Evolutionary conservation across 2,113 vertebrate species (phyloP), one percentile per base, ranked within the genome.

Genomic region (Prolemur simus): DNA sequence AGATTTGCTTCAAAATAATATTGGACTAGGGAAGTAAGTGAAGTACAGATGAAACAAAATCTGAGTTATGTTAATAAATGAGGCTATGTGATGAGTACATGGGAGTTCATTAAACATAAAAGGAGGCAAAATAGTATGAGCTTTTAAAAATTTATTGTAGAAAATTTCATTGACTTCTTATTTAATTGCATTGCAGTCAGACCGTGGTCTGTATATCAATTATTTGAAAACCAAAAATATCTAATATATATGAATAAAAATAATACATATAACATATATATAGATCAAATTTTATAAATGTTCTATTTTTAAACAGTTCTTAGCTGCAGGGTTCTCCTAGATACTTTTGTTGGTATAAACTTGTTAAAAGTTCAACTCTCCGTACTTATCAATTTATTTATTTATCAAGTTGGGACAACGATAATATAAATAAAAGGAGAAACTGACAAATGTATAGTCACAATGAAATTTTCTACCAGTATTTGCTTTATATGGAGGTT

Each of bases 41-140:
- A 37, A 56, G 58, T 73, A 49, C 15, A 89, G 78, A 83, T 93
- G 90, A 89, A 93, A 91, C 34, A 73, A 92, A 96, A 91, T 68
- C 56, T 90, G 89, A 93, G 66, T 83, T 90, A 86, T 91, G 66
- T 83, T 97, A 97, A 93, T 96, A 97, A 96, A 92, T 91, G 45
- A 95, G 91, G 66, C 52, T 85, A 4, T 39, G 37, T 74, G 47
- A 83, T 84, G 74, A 96, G 45, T 87, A 74, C 12, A 68, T 69
- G 63, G 66, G 56, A 10, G 12, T 73, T 94, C 64, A 96, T 93
- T 94, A 96, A 93, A 58, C 64, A 89, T 92, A 69, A 87, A 94
- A 74, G 69, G 77, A 45, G 74, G 47, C 32, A 94, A 96, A 95
- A 91, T 56, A 87, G 23, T 58, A 71, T 56, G 78, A 74, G 27